Percentiles rank a stretch among this genome's conserved stretches.
Conservation (phyloP, 2,888 invertebrate genomes). For the Tetanocera ferruginea region DNA sequence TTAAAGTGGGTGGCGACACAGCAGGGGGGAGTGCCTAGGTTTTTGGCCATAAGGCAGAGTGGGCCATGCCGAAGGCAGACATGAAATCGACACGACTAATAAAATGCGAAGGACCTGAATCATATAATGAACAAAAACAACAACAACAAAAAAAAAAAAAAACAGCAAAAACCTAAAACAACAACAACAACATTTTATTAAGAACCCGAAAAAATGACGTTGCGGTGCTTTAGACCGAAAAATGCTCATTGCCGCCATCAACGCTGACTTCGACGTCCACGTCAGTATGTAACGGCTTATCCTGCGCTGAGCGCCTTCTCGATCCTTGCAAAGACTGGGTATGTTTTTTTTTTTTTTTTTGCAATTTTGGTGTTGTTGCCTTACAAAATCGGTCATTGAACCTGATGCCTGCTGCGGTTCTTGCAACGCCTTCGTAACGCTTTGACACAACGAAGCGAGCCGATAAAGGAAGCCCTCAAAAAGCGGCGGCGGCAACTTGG, state of each 20-base stretch:
- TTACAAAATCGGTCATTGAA: slow-evolving; percentile 43
- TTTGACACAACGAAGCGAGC: slow-evolving; percentile 12
- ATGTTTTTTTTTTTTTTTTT: neutral
- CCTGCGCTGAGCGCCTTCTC: slow-evolving; percentile 24
- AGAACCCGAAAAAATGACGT: slow-evolving; percentile 36
- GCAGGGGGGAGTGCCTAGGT: neutral
- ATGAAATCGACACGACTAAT: slow-evolving; percentile 36
- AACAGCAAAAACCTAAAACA: slow-evolving; percentile 30
- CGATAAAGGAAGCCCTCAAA: neutral
- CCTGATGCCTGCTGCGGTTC: slow-evolving; percentile 1
- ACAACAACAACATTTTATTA: slow-evolving; percentile 24
- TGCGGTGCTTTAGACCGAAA: slow-evolving; percentile 37
- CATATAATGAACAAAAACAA: slow-evolving; percentile 22
- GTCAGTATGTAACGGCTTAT: slow-evolving; percentile 45
- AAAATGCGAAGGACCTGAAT: slow-evolving; percentile 33
- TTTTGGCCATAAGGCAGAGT: neutral
- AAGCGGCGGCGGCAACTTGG: neutral
- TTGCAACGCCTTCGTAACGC: slow-evolving; percentile 44
- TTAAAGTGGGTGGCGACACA: neutral
- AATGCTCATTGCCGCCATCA: slow-evolving; percentile 19
- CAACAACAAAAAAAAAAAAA: slow-evolving; percentile 36
- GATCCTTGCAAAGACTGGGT: neutral
- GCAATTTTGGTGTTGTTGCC: slow-evolving; percentile 20
- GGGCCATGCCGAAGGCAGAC: neutral
- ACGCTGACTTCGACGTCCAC: slow-evolving; percentile 27